Conservation (phyloP, 2,888 invertebrate species). For the Melanchra persicariae region DNA sequence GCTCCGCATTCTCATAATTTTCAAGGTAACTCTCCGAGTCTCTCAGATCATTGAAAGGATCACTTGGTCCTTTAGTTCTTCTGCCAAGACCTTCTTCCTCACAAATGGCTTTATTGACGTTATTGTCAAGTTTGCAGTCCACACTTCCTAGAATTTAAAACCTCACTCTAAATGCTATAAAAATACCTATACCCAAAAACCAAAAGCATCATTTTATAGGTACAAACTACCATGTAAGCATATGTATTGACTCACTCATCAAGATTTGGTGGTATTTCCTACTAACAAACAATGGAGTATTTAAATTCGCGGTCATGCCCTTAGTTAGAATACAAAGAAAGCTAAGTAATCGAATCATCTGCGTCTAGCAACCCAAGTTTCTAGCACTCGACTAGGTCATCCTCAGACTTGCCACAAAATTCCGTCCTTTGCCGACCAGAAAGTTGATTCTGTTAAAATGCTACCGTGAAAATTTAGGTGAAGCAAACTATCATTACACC, state of each 20-base stretch:
- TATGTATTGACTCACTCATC: slow-evolving; percentile 4
- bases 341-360: neutral
- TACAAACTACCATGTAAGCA: too few relatives aligned
- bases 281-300: neutral
- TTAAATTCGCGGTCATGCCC: neutral
- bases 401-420: neutral
- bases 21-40: too few relatives aligned
- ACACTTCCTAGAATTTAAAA: neutral
- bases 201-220: too few relatives aligned
- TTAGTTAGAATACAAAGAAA: neutral
- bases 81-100: neutral
- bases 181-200: neutral
- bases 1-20: too few relatives aligned
- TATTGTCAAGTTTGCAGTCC: neutral
- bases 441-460: too few relatives aligned
- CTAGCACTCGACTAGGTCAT: neutral
- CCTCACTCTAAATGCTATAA: neutral
- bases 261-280: slow-evolving; percentile 21
- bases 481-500: too few relatives aligned
- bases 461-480: too few relatives aligned
- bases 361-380: neutral
- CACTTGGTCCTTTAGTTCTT: neutral
- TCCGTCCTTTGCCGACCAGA: neutral
- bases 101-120: neutral
- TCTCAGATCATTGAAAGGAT: too few relatives aligned